Evolutionary conservation across 2,888 invertebrate genomes (phyloP).

Genomic region (Stictocephala bisonia): DNA sequence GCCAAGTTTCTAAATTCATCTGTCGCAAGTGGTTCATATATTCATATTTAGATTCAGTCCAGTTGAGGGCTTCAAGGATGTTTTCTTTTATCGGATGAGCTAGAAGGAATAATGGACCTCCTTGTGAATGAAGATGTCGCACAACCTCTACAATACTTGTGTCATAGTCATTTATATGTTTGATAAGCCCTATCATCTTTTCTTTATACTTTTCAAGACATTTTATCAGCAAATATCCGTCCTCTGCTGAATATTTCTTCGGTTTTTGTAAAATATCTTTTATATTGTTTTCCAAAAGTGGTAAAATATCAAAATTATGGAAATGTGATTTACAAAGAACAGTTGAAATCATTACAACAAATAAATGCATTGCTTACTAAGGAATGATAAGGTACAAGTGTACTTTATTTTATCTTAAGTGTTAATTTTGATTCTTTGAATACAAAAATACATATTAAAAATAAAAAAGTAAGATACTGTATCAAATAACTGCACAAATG

Average conservation of each 20-base stretch:
- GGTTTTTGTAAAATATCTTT: too few relatives aligned
- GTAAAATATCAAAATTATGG: too few relatives aligned
- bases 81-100: background rate
- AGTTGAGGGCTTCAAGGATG: background rate
- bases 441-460: too few relatives aligned
- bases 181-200: background rate
- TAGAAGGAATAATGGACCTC: background rate
- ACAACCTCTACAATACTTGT: background rate
- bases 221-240: background rate
- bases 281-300: too few relatives aligned
- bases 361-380: too few relatives aligned
- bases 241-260: background rate
- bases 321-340: too few relatives aligned
- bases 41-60: background rate
- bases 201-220: background rate
- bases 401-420: too few relatives aligned
- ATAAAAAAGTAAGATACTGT: too few relatives aligned
- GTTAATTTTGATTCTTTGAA: too few relatives aligned
- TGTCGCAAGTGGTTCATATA: background rate
- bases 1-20: background rate
- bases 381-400: too few relatives aligned
- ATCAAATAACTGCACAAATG: too few relatives aligned
- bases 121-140: background rate
- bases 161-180: background rate
- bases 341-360: too few relatives aligned